Evolutionary conservation across 2,113 vertebrate genomes (phyloP), one percentile per base, ranked within the genome.

Genomic region (Cinclus cinclus): DNA sequence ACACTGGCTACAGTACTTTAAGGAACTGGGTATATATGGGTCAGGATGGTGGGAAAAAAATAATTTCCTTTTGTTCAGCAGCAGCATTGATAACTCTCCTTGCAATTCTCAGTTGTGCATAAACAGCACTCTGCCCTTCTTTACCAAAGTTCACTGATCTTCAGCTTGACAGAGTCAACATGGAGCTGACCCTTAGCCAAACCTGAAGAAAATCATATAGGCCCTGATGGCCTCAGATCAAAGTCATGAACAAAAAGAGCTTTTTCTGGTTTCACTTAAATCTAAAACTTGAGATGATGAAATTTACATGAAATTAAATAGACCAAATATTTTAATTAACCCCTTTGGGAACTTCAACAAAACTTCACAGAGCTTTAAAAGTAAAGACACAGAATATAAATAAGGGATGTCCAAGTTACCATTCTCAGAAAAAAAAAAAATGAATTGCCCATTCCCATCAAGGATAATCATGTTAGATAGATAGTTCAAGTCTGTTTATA

Each of bases 281-380:
- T 87, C 25, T 80, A 79, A 91, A 84, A 75, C 70, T 94, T 4
- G 3, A 53, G 44, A 75, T 60, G 41, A 52, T 82, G 15, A 88
- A 95, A 83, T 35, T 55, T 91, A 87, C 58, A 76, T 91, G 18
- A 91, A 95, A 86, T 78, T 21, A 94, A 95, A 95, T 52, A 91
- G 46, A 89, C 33, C 31, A 92, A 89, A 92, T 87, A 87, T 89
- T 91, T 95, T 94, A 96, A 92, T 94, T 95, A 94, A 88, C 33
- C 30, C 84, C 78, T 35, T 15, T 74, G 87, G 94, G 94, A 89
- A 67, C 30, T 69, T 64, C 74, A 50, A 28, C 33, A 79, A 33
- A 87, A 84, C 70, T 82, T 95, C 62, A 95, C 23, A 83, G 21
- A 85, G 17, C 16, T 67, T 46, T 85, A 24, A 42, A 88, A 75